Conservation (phyloP, 2,113 vertebrate genomes). For the Phalacrocorax pelagicus region DNA sequence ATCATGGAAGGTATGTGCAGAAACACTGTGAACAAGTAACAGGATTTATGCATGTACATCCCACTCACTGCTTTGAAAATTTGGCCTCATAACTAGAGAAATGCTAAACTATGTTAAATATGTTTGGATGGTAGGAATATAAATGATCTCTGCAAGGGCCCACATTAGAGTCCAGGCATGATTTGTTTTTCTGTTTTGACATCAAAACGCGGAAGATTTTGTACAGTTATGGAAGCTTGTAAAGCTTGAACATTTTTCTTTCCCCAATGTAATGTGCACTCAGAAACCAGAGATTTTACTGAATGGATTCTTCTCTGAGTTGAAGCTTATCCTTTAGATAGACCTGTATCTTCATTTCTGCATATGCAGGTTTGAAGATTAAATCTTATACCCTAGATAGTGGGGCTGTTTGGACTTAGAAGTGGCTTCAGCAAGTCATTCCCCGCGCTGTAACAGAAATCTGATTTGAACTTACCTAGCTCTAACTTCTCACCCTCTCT, state of each 20-base stretch:
- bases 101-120: conserved; percentile 30
- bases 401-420: neutral
- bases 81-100: conserved; percentile 3
- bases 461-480: neutral
- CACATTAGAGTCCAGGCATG: neutral
- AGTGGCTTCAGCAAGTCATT: neutral
- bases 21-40: conserved; percentile 18
- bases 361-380: neutral
- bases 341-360: neutral
- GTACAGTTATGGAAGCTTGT: neutral
- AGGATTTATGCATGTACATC: conserved; percentile 39
- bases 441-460: neutral
- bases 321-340: neutral
- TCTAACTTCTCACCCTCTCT: neutral
- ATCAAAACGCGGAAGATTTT: neutral
- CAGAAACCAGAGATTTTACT: neutral
- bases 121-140: neutral
- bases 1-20: neutral
- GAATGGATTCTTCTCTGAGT: neutral
- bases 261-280: neutral
- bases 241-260: neutral
- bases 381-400: neutral
- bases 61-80: conserved; percentile 48
- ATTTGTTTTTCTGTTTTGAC: neutral
- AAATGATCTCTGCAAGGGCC: neutral